A percentile compares a stretch with the other conserved stretches of the same genome.
Evolutionary conservation across 1,140 invertebrate species (phyloP).

Genomic region (Drosophila prosaltans): DNA sequence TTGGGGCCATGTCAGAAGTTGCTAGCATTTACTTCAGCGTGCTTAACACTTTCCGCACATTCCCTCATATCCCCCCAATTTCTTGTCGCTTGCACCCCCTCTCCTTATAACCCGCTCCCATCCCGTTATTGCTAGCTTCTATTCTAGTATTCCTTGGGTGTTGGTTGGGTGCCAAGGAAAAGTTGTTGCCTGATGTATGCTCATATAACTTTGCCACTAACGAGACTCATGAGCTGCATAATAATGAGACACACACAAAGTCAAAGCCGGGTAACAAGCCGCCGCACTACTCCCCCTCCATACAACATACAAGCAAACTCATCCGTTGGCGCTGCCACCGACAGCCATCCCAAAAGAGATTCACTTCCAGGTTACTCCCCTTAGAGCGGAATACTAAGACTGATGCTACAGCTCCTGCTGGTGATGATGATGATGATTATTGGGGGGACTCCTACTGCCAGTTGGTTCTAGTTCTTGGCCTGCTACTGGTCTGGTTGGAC

Average conservation of each 20-base stretch:
- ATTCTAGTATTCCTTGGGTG: constrained; percentile 54
- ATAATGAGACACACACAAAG: constrained; percentile 57
- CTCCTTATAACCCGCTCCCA: no score
- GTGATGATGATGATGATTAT: neutral
- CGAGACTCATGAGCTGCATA: constrained; percentile 79
- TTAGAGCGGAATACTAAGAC: constrained; percentile 3
- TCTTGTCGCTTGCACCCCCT: constrained; percentile 38
- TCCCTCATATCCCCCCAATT: neutral
- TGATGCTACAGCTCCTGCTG: neutral
- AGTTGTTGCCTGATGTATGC: constrained; percentile 78
- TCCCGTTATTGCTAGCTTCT: neutral
- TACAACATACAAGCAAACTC: neutral
- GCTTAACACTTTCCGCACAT: constrained; percentile 75
- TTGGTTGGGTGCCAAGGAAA: constrained; percentile 46
- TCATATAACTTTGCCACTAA: constrained; percentile 81
- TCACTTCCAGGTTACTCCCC: neutral
- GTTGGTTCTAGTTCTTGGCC: neutral
- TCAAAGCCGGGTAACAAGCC: constrained; percentile 12
- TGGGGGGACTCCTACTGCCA: neutral
- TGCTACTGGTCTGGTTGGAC: constrained; percentile 18
- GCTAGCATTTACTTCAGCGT: constrained; percentile 70
- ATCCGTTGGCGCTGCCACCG: neutral
- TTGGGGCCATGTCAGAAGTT: constrained; percentile 59
- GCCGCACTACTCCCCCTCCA: constrained; percentile 1
- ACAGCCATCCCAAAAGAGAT: neutral